Conservation (phyloP, 2,113 vertebrate genomes). For the Triplophysa tibetana region DNA sequence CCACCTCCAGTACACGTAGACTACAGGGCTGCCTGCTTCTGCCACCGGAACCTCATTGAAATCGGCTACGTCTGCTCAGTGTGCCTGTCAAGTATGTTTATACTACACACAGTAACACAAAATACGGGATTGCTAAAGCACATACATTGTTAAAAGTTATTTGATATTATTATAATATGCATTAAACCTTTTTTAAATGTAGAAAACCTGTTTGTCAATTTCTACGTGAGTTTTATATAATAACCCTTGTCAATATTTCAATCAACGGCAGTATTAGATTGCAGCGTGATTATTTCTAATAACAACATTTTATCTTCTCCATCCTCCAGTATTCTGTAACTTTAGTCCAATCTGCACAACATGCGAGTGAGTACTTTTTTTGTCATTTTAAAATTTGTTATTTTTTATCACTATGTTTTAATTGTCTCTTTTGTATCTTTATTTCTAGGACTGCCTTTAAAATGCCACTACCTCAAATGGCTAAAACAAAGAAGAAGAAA, state of each 20-base stretch:
- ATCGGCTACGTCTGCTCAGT: constrained; percentile 97
- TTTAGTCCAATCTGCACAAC: constrained; percentile 99
- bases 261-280: no score
- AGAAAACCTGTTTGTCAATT: neutral
- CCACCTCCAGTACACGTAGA: constrained; percentile 91
- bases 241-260: no score
- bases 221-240: no score
- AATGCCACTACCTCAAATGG: constrained; percentile 90
- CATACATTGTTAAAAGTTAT: no score
- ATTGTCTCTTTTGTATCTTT: neutral
- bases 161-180: no score
- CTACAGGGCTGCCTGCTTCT: constrained; percentile 97
- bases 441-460: constrained; percentile 92
- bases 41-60: constrained; percentile 96
- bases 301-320: neutral
- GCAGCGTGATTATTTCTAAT: neutral
- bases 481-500: constrained; percentile 97
- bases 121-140: no score
- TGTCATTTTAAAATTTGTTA: neutral
- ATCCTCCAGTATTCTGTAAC: constrained; percentile 90
- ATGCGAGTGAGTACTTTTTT: constrained; percentile 88
- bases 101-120: no score
- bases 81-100: constrained; percentile 90
- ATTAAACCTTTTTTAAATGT: no score
- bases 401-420: neutral